Conservation (phyloP, 2,888 invertebrate species). For the Byasa hedistus region DNA sequence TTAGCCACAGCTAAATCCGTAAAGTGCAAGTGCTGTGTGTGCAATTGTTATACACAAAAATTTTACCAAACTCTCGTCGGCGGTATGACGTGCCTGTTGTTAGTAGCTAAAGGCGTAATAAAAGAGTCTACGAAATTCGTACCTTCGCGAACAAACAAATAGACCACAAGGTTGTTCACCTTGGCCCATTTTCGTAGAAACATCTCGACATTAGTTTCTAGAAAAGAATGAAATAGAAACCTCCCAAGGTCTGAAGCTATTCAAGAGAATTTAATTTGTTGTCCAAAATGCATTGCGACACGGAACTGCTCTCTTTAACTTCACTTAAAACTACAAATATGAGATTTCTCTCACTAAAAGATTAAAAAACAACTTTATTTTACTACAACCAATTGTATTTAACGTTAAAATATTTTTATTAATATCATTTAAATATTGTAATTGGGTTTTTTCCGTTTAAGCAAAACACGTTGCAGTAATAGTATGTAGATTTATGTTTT, state of each 20-base stretch:
- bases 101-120: neutral
- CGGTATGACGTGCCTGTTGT: neutral
- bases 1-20: neutral
- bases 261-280: constrained; percentile 22
- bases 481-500: too few relatives aligned
- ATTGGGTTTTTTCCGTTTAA: too few relatives aligned
- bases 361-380: too few relatives aligned
- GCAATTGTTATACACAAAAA: neutral
- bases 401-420: too few relatives aligned
- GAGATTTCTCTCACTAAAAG: too few relatives aligned
- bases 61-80: neutral
- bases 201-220: constrained; percentile 15
- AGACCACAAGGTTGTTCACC: constrained; percentile 23
- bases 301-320: neutral
- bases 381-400: too few relatives aligned
- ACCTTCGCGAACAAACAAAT: constrained; percentile 17
- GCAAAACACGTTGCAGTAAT: too few relatives aligned
- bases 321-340: neutral
- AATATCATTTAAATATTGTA: too few relatives aligned
- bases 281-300: constrained; percentile 5
- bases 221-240: constrained; percentile 16
- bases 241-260: constrained; percentile 12
- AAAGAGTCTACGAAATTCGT: constrained; percentile 12
- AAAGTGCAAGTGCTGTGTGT: neutral
- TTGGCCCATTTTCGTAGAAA: constrained; percentile 23